A percentile compares a stretch with the other conserved stretches of the same genome.
Evolutionary conservation across 2,113 vertebrate genomes (phyloP).

Genomic region (Hippocampus mohnikei): DNA sequence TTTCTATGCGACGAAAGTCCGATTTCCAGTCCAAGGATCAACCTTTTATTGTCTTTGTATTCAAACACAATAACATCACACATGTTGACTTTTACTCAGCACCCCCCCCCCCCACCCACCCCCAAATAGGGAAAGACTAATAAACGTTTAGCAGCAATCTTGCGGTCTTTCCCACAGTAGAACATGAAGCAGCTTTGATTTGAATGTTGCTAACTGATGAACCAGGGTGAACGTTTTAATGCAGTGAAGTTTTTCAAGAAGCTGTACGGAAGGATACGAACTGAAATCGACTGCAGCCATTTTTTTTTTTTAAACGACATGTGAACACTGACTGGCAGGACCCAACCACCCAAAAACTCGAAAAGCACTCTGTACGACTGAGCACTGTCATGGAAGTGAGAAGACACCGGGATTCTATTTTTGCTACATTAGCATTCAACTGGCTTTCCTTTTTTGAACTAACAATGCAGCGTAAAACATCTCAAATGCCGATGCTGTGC

Average conservation of each 20-base stretch:
- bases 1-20: slow-evolving; percentile 6
- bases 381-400: slow-evolving; percentile 18
- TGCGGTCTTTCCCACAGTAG: slow-evolving; percentile 5
- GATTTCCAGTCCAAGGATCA: slow-evolving; percentile 19
- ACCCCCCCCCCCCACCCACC: too few relatives aligned
- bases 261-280: background rate
- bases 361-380: slow-evolving; percentile 21
- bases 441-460: slow-evolving; percentile 24
- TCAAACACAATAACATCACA: slow-evolving; percentile 1
- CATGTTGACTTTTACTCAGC: slow-evolving; percentile 3
- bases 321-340: background rate
- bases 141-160: slow-evolving; percentile 8
- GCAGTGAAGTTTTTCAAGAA: slow-evolving; percentile 3
- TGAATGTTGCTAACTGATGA: slow-evolving; percentile 7
- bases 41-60: background rate
- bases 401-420: slow-evolving; percentile 57
- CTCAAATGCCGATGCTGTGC: slow-evolving; percentile 4
- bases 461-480: slow-evolving; percentile 46
- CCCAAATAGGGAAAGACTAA: background rate
- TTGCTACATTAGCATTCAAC: slow-evolving; percentile 78
- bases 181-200: slow-evolving; percentile 9
- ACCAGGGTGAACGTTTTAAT: slow-evolving; percentile 25
- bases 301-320: slow-evolving; percentile 7
- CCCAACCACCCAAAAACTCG: background rate
- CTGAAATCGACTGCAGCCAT: slow-evolving; percentile 13